Evolutionary conservation across 1,140 invertebrate genomes (phyloP), one percentile per base, ranked within the genome.

Genomic region (Hesperophylax magnus): DNA sequence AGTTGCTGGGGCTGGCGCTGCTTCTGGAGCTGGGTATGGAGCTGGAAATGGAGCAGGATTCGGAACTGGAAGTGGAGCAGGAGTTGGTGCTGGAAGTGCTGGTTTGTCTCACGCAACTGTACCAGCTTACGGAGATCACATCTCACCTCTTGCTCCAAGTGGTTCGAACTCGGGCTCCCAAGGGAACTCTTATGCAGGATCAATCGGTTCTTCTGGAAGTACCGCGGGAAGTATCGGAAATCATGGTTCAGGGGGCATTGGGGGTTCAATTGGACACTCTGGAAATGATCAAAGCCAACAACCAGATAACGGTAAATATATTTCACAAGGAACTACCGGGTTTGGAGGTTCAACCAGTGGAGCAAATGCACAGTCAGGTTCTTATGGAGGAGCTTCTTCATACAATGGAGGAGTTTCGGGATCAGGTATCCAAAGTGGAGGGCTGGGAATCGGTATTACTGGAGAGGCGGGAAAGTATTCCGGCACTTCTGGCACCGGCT

Each of bases 401-500:
- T 14, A 14, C 14, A 47, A 47, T 14, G 39, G 39, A 14, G 39
- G 39, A 14, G 39, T 47, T 47, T 47, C 39, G 8, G 39, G 69
- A 39, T n/a, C 31, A 9, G 22, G 22, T 47, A 39, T 18, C 17
- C n/a, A n/a, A 47, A 18, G 39, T 47, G 39, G 39, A 14, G 39
- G 39, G 0, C 11, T 14, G 14, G 39, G 39, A 24, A 56, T 58
- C 53, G 18, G 39, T 47, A 72, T 18, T 47, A 20, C 69, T 18
- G 69, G 69, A 20, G 34, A 72, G 18, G 34, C 69, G 14, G 69
- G 69, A 72, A 72, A 47, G 14, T 72, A 72, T 72, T 52, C 47
- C n/a, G 22, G 52, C n/a, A 52, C 31, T 20, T 67, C 22, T 67
- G 63, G 63, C 8, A 61, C 18, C 11, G 24, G 58, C 58, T 20